Conservation (phyloP, 2,113 vertebrate genomes). For the Pangasianodon hypophthalmus region DNA sequence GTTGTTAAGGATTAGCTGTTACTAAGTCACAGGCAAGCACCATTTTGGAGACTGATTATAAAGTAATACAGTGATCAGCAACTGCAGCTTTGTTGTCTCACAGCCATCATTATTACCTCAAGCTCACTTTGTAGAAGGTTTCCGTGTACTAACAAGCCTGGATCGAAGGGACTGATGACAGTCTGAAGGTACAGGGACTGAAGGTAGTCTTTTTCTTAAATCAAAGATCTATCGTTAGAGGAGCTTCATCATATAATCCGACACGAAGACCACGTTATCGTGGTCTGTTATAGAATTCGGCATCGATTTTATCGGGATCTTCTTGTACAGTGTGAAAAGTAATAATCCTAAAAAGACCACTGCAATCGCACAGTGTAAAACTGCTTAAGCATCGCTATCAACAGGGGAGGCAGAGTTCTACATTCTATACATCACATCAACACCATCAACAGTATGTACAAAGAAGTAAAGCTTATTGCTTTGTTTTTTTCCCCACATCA, state of each 20-base stretch:
- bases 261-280: too few species aligned
- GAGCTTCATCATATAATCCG: too few species aligned
- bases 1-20: conserved; percentile 28
- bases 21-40: not conserved
- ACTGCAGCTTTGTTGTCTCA: not conserved
- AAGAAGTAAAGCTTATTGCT: conserved; percentile 20
- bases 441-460: conserved; percentile 1
- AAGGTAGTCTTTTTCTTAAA: not conserved
- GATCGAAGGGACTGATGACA: not conserved
- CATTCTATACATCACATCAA: not conserved
- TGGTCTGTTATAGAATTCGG: not conserved
- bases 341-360: not conserved
- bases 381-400: not conserved
- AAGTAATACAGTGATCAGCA: not conserved
- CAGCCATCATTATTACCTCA: not conserved
- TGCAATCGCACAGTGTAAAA: not conserved
- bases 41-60: not conserved
- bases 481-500: not conserved
- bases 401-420: not conserved
- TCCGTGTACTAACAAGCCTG: not conserved
- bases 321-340: not conserved
- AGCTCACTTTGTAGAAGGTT: not conserved
- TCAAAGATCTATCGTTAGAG: too few species aligned
- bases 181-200: not conserved
- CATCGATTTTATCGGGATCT: not conserved